Conservation (phyloP, 2,888 invertebrate species). For the Mimachlamys varia region DNA sequence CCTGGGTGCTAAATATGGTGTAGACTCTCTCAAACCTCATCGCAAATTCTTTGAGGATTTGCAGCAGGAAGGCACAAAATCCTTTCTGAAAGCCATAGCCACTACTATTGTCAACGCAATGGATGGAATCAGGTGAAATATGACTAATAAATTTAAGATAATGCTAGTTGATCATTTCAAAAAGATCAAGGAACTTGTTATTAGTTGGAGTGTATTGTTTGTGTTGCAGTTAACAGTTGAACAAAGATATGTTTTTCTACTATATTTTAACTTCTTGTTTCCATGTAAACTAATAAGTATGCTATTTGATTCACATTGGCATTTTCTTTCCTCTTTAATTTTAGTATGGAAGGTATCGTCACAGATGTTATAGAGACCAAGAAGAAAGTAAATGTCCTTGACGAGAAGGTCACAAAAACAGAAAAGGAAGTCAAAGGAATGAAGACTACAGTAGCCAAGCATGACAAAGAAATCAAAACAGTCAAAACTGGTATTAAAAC, state of each 20-base stretch:
- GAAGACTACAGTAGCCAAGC: conserved; percentile 65
- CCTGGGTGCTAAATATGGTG: conserved; percentile 41
- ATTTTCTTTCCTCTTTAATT: background rate
- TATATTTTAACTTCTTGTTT: no score
- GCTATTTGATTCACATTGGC: no score
- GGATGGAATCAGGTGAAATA: conserved; percentile 49
- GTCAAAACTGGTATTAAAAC: conserved; percentile 59
- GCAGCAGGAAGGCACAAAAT: conserved; percentile 20
- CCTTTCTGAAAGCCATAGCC: conserved; percentile 32
- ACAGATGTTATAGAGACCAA: conserved; percentile 67
- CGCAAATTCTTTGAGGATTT: conserved; percentile 38
- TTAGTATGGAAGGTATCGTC: conserved; percentile 52
- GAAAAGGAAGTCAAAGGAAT: conserved; percentile 65
- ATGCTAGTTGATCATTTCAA: no score
- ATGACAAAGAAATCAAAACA: conserved; percentile 62
- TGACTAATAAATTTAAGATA: no score
- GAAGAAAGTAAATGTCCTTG: conserved; percentile 66
- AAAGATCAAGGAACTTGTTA: no score
- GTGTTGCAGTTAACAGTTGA: no score
- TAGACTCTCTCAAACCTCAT: conserved; percentile 43
- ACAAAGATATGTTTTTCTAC: no score
- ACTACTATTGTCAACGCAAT: conserved; percentile 42
- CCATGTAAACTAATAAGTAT: no score
- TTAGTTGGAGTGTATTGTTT: no score
- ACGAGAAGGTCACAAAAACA: conserved; percentile 65